Evolutionary conservation across 2,888 invertebrate species (phyloP).

Genomic region (Ryuthela nishihirai): DNA sequence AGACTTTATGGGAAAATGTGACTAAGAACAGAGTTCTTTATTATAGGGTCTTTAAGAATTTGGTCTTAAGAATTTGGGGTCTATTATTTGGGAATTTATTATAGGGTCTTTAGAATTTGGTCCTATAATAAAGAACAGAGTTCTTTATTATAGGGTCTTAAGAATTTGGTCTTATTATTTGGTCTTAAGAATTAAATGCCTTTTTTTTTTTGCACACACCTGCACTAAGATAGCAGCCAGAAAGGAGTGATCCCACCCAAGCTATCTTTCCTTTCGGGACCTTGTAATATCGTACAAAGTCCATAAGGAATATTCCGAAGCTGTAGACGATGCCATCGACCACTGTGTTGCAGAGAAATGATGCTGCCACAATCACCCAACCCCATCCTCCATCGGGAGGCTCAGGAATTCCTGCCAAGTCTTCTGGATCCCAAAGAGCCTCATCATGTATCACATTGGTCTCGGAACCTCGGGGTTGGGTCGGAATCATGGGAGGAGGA

Average conservation of each 20-base stretch:
- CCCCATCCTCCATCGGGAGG: conserved; percentile 65
- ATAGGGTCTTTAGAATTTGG: too few relatives aligned
- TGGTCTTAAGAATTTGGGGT: too few relatives aligned
- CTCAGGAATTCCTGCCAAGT: conserved; percentile 25
- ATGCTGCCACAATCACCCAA: conserved; percentile 92
- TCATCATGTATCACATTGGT: conserved; percentile 10
- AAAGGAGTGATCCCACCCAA: conserved; percentile 90
- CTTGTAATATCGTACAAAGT: conserved; percentile 74
- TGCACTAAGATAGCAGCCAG: conserved; percentile 91
- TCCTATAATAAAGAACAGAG: too few relatives aligned
- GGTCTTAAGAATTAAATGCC: too few relatives aligned
- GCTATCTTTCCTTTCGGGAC: conserved; percentile 83
- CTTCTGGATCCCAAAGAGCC: neutral
- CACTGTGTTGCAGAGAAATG: conserved; percentile 96
- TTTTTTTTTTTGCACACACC: conserved; percentile 55
- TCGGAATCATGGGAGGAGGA: conserved; percentile 24
- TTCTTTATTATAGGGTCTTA: too few relatives aligned
- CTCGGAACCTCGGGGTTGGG: too few relatives aligned
- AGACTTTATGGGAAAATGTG: too few relatives aligned
- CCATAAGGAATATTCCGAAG: conserved; percentile 85
- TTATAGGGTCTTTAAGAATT: too few relatives aligned
- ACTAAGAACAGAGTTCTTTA: too few relatives aligned
- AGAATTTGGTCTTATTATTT: too few relatives aligned
- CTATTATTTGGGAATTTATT: too few relatives aligned
- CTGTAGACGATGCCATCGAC: conserved; percentile 98